Conservation (phyloP, 92 coral and sea anemone genomes). For the Epizoanthus fatuus region DNA sequence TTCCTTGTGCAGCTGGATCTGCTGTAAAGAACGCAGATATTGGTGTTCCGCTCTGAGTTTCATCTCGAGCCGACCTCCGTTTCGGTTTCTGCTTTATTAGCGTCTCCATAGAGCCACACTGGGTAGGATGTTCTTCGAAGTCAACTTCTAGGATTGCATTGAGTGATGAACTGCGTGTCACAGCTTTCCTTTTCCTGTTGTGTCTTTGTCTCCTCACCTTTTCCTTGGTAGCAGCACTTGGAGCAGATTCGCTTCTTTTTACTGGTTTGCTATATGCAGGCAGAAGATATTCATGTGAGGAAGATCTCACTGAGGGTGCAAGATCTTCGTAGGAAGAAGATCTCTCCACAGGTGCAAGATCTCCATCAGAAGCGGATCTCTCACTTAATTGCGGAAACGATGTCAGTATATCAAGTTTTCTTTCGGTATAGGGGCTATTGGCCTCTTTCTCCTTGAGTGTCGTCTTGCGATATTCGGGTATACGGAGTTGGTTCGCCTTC, state of each 20-base stretch:
- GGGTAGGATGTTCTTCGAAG: not conserved
- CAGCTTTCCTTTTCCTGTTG: not conserved
- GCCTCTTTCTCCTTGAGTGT: constrained; percentile 20
- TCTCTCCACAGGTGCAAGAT: not conserved
- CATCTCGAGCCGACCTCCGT: not conserved
- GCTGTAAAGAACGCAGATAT: constrained; percentile 20
- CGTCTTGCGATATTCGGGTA: constrained; percentile 39
- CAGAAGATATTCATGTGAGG: constrained; percentile 12
- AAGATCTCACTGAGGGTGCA: not conserved
- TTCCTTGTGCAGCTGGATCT: not conserved
- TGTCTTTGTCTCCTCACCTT: constrained; percentile 8
- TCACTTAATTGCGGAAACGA: not conserved
- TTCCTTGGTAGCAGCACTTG: constrained; percentile 68
- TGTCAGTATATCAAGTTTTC: not conserved
- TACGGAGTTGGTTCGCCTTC: not conserved
- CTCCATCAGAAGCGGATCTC: not conserved
- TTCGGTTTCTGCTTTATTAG: constrained; percentile 22
- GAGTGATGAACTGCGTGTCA: constrained; percentile 28
- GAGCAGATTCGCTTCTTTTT: constrained; percentile 73
- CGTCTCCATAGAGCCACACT: constrained; percentile 7
- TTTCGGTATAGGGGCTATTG: not conserved
- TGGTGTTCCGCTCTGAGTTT: not conserved
- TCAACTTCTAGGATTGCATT: constrained; percentile 19
- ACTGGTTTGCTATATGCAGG: constrained; percentile 44
- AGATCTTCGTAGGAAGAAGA: constrained; percentile 4